Evolutionary conservation across 2,888 invertebrate genomes (phyloP), one percentile per base, ranked within the genome.

Genomic region (Erannis defoliaria): DNA sequence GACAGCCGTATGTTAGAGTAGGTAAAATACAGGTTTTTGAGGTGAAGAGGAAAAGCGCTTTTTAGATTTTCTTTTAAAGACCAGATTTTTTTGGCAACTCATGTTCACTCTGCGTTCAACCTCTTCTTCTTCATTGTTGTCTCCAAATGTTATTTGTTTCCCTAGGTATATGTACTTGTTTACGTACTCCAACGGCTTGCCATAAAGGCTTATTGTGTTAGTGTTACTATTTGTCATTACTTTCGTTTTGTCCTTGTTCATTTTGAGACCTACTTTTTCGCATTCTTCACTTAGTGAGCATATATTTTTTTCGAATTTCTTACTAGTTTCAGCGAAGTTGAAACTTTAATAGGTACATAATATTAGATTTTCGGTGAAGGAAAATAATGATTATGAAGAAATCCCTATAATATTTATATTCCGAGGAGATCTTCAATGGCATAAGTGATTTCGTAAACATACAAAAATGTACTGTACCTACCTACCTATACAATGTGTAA

Each of bases 251-350:
- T 19, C 21, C 18, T 42, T 42, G 18, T 42, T 42, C 21, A 19
- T 42, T 19, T 19, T 5, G 18, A 42, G 38, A 26, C 50, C n/a
- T 21, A 38, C 38, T 38, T 14, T 37, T 37, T 37, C n/a, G 37
- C 37, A n/a, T 12, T 37, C n/a, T 31, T 31, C 31, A 31, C 31
- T 31, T 31, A 31, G 6, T 12, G 2, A 2, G 10, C 6, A 5
- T 31, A 14, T 12, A 8, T n/a, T 37, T 37, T 37, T 37, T 37
- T 37, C 37, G 5, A 37, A 14, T 37, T 12, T 37, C n/a, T 12
- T 12, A 37, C 37, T 37, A 37, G 2, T 37, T 37, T 37, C 37
- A 10, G 37, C 37, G n/a, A 37, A 37, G 23, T n/a, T n/a, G n/a
- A n/a, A n/a, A n/a, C n/a, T n/a, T n/a, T n/a, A n/a, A n/a, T n/a